Conservation (phyloP, 2,113 vertebrate species). For the Gasterosteus nipponicus region DNA sequence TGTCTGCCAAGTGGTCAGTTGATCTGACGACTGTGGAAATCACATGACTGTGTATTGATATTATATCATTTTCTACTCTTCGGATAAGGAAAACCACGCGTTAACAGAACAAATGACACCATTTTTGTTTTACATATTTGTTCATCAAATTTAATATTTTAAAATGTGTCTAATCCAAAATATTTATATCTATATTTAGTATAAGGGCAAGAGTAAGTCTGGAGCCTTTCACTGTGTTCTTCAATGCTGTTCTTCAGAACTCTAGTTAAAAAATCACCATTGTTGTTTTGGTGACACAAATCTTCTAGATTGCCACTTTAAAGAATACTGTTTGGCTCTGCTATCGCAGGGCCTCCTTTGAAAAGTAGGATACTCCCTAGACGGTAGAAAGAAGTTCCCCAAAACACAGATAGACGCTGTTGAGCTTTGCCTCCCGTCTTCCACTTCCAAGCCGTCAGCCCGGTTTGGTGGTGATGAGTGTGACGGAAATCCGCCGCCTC, state of each 20-base stretch:
- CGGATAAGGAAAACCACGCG: too few species aligned
- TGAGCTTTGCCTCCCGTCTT: conserved; percentile 37
- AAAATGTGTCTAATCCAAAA: not conserved
- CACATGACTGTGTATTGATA: too few species aligned
- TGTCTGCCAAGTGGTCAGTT: too few species aligned
- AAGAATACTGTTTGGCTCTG: not conserved
- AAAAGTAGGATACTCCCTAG: not conserved
- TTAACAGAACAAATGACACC: too few species aligned
- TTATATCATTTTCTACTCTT: too few species aligned
- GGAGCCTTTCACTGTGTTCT: not conserved
- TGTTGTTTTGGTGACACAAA: not conserved
- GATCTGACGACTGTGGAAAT: too few species aligned
- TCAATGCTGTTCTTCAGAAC: not conserved
- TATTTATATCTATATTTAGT: too few species aligned
- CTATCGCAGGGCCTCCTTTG: not conserved
- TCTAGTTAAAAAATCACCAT: not conserved
- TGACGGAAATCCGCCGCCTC: conserved; percentile 49
- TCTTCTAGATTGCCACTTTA: not conserved
- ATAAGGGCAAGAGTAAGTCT: too few species aligned
- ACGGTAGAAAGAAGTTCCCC: not conserved
- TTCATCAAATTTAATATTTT: too few species aligned
- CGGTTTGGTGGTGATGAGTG: conserved; percentile 53
- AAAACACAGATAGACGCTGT: conserved; percentile 22
- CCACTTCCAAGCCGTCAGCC: conserved; percentile 44
- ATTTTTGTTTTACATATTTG: too few species aligned